phyloP scores from a whole-genome alignment of 2,113 vertebrate genomes.

The Pantherophis guttatus region DNA sequence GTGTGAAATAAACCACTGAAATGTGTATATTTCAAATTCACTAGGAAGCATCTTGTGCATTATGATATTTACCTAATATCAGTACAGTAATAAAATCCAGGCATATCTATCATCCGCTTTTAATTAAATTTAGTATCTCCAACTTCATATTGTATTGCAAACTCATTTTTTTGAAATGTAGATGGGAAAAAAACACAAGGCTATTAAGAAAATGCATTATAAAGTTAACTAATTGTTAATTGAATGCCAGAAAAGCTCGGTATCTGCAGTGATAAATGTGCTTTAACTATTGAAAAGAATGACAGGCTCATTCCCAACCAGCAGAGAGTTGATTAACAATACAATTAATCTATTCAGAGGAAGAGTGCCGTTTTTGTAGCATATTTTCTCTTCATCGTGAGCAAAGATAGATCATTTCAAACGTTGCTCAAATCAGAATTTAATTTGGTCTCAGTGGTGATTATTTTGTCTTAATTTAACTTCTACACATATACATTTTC shows the following conservation, averaged over 20 bases:
- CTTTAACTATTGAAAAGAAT: constrained; percentile 49
- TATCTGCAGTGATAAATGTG: constrained; percentile 55
- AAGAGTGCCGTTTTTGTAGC: constrained; percentile 32
- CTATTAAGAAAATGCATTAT: constrained; percentile 53
- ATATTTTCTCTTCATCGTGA: constrained; percentile 39
- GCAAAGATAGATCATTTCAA: constrained; percentile 35
- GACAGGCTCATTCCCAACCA: constrained; percentile 35
- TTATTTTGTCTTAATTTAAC: constrained; percentile 39
- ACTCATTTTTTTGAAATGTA: constrained; percentile 36
- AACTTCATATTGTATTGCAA: constrained; percentile 32
- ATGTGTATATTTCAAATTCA: constrained; percentile 10
- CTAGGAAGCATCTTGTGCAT: constrained; percentile 25
- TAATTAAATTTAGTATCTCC: constrained; percentile 22
- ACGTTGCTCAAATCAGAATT: constrained; percentile 25
- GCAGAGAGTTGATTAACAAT: constrained; percentile 46
- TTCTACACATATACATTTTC: constrained; percentile 34
- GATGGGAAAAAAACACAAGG: constrained; percentile 46
- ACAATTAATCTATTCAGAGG: constrained; percentile 61
- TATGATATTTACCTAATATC: constrained; percentile 56
- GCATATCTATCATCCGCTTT: constrained; percentile 36
- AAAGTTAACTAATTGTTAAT: constrained; percentile 59
- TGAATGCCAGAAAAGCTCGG: constrained; percentile 42
- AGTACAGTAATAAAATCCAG: constrained; percentile 56
- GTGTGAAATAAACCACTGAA: constrained; percentile 41
- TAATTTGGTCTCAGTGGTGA: constrained; percentile 40